Evolutionary conservation across 2,113 vertebrate species (phyloP).

Genomic region (Heloderma charlesbogerti): DNA sequence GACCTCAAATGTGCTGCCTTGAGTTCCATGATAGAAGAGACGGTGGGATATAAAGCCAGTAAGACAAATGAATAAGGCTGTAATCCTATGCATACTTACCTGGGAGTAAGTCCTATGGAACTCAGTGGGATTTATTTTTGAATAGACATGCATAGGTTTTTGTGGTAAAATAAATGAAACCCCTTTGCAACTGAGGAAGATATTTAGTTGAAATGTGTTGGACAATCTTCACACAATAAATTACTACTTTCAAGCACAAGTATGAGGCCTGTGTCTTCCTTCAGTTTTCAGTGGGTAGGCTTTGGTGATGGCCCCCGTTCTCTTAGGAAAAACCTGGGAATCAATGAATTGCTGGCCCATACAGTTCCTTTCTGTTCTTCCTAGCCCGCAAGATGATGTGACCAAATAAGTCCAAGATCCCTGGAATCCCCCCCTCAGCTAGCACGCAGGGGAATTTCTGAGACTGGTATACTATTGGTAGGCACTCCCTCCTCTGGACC

Average conservation of each 20-base stretch:
- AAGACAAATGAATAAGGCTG: background rate
- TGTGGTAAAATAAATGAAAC: background rate
- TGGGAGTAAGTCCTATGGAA: too few relatives aligned
- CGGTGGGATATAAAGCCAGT: background rate
- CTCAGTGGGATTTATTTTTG: too few relatives aligned
- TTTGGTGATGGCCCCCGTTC: background rate
- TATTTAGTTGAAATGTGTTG: background rate
- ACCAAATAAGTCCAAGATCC: background rate
- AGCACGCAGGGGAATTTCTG: background rate
- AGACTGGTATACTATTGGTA: background rate
- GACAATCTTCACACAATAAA: background rate
- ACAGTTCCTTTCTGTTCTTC: background rate
- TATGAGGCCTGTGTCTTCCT: background rate
- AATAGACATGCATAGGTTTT: too few relatives aligned
- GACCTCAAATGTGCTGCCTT: too few relatives aligned
- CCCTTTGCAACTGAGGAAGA: background rate
- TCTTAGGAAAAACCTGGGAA: background rate
- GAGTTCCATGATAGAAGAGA: background rate
- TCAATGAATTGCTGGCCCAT: background rate
- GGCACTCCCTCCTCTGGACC: background rate
- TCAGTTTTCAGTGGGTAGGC: background rate
- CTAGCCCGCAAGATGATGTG: background rate
- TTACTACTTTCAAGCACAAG: background rate
- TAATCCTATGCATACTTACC: too few relatives aligned
- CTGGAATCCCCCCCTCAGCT: background rate